These are phyloP conservation scores for Chaetodon trifasciatus DNA, from an alignment of 2,797 vertebrate species.

Conservation along the genomic window DNA sequence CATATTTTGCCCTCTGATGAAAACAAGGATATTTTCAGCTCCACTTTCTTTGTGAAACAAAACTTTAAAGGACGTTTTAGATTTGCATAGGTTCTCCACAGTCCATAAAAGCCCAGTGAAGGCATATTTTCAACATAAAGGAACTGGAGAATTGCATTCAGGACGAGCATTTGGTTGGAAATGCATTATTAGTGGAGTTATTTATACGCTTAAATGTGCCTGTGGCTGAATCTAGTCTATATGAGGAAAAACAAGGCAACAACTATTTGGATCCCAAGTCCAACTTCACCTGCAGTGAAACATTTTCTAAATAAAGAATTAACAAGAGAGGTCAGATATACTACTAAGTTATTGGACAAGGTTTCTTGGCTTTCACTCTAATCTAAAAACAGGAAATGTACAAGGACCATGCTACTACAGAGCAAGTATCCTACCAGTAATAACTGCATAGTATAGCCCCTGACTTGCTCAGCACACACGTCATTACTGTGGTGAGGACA, in stretches of 20 bases:
- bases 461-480: conserved; percentile 9
- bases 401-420: neutral
- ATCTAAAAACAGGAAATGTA: neutral
- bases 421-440: neutral
- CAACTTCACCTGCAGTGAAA: neutral
- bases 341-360: neutral
- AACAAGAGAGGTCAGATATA: neutral
- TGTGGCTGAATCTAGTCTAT: conserved; percentile 16
- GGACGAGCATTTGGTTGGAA: conserved; percentile 14
- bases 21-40: conserved; percentile 10
- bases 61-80: conserved; percentile 27
- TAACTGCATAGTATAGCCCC: neutral
- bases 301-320: conserved; percentile 5
- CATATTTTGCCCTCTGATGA: conserved; percentile 21
- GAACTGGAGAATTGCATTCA: conserved; percentile 22
- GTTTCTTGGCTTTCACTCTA: conserved; percentile 1
- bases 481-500: neutral
- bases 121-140: conserved; percentile 19
- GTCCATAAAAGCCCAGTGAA: conserved; percentile 10
- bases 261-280: neutral
- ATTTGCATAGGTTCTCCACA: conserved; percentile 18
- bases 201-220: conserved; percentile 37
- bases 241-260: conserved; percentile 25
- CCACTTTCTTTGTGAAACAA: conserved; percentile 9
- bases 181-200: conserved; percentile 39